Conservation (phyloP, 2,797 vertebrate genomes). For the Brachyrhaphis roseni region DNA sequence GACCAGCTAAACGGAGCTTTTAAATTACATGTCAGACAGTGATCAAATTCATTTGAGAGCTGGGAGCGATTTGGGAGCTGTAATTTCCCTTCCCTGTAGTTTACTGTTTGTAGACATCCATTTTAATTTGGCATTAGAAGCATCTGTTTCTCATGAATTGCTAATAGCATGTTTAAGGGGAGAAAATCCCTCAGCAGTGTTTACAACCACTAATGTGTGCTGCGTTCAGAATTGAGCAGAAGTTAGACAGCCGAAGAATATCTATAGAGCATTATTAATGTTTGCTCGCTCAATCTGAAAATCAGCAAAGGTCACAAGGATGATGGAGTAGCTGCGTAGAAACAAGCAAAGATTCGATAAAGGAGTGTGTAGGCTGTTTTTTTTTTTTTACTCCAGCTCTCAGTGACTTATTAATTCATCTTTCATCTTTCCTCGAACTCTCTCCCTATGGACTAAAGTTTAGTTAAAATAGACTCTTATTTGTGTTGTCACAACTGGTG, state of each 20-base stretch:
- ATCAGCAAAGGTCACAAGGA: slow-evolving; percentile 45
- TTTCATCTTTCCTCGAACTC: neutral
- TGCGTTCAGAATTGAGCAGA: slow-evolving; percentile 39
- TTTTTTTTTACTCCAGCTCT: neutral
- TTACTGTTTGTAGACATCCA: slow-evolving; percentile 11
- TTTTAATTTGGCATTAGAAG: slow-evolving; percentile 21
- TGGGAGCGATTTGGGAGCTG: neutral
- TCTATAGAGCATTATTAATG: slow-evolving; percentile 49
- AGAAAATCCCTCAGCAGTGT: slow-evolving; percentile 38
- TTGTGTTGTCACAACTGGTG: neutral
- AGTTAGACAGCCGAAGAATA: slow-evolving; percentile 31
- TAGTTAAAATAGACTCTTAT: neutral
- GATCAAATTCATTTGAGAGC: slow-evolving; percentile 11
- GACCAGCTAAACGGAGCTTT: neutral
- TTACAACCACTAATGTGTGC: slow-evolving; percentile 9
- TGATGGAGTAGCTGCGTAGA: slow-evolving; percentile 22
- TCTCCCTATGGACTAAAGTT: neutral
- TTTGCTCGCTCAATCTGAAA: slow-evolving; percentile 19
- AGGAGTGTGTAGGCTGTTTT: neutral
- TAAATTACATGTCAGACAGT: slow-evolving; percentile 9
- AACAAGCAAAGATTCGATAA: slow-evolving; percentile 9
- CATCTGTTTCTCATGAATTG: slow-evolving; percentile 50
- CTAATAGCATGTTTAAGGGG: slow-evolving; percentile 36
- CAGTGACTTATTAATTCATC: neutral
- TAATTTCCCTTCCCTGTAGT: slow-evolving; percentile 18